Conservation (phyloP, 2,797 vertebrate species). For the Carduelis carduelis region DNA sequence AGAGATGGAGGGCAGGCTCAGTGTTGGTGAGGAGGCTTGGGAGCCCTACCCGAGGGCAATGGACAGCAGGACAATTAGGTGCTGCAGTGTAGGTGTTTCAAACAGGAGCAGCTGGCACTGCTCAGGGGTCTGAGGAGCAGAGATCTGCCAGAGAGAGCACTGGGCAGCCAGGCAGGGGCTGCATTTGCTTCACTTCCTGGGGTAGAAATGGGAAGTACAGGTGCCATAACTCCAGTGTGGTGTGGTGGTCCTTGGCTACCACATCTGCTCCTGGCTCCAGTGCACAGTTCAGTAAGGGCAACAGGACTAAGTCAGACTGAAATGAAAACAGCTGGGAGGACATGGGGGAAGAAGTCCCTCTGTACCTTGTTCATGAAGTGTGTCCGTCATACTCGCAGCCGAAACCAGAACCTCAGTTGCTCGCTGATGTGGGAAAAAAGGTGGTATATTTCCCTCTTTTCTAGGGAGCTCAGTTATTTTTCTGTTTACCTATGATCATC, state of each 20-base stretch:
- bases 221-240: not conserved
- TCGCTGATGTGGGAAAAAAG: not conserved
- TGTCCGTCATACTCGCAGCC: not conserved
- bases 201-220: not conserved
- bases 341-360: not conserved
- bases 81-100: not conserved
- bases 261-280: not conserved
- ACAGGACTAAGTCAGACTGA: not conserved
- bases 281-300: not conserved
- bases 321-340: not conserved
- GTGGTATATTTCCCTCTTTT: not conserved
- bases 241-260: not conserved
- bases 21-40: not conserved
- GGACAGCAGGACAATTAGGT: not conserved
- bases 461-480: not conserved
- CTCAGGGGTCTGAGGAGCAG: not conserved
- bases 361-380: accelerated
- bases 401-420: not conserved
- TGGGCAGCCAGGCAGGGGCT: not conserved
- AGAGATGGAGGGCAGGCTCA: not conserved
- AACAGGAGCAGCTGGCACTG: not conserved
- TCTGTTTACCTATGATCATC: not conserved
- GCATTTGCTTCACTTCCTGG: accelerated
- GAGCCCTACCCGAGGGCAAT: not conserved
- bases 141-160: not conserved